Conservation (phyloP, 2,113 vertebrate species). For the Carettochelys insculpta region DNA sequence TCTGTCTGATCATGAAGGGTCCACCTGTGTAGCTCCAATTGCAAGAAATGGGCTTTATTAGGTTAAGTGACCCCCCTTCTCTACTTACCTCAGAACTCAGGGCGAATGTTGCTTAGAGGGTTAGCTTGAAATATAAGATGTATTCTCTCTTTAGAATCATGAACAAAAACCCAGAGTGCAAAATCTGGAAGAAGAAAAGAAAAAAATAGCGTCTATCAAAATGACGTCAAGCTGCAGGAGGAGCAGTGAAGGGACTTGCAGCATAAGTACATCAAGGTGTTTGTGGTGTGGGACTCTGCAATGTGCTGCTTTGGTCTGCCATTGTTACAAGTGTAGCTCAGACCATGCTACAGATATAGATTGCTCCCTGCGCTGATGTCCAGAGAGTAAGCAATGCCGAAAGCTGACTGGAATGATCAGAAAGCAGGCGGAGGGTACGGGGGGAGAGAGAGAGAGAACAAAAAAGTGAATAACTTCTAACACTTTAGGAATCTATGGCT, state of each 20-base stretch:
- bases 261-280: neutral
- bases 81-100: neutral
- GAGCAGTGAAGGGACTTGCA: neutral
- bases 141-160: neutral
- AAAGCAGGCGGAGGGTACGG: neutral
- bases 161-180: neutral
- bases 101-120: neutral
- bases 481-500: neutral
- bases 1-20: neutral
- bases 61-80: neutral
- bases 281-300: neutral
- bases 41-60: neutral
- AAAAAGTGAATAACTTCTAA: neutral
- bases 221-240: neutral
- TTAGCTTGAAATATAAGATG: neutral
- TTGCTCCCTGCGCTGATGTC: rapidly evolving
- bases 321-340: neutral
- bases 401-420: neutral
- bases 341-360: neutral
- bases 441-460: neutral
- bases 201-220: neutral
- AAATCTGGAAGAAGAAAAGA: neutral
- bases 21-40: neutral
- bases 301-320: neutral
- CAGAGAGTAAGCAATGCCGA: neutral